Conservation (phyloP, 2,113 vertebrate species). For the Perca fluviatilis region DNA sequence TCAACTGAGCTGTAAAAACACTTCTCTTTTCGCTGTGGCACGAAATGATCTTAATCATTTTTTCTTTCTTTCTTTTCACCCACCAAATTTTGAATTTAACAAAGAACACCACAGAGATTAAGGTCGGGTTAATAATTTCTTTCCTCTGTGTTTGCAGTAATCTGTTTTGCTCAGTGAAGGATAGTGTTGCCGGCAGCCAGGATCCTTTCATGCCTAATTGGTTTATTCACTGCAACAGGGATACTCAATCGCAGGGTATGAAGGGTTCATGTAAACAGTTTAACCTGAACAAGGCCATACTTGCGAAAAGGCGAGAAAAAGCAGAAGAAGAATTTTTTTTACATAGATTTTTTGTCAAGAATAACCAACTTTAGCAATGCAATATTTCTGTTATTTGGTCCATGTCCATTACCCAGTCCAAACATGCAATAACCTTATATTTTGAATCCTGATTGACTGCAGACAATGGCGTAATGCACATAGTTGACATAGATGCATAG, state of each 20-base stretch:
- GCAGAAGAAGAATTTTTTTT: not conserved
- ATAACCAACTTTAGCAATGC: not conserved
- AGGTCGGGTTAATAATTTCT: slow-evolving; percentile 1
- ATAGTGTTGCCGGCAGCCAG: slow-evolving; percentile 4
- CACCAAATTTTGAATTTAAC: not conserved
- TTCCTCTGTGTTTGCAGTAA: not conserved
- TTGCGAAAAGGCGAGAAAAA: not conserved
- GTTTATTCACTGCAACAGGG: slow-evolving; percentile 23
- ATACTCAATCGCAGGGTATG: not conserved
- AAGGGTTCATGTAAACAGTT: slow-evolving; percentile 30
- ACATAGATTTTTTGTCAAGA: not conserved
- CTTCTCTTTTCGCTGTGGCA: not conserved
- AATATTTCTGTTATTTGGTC: not conserved
- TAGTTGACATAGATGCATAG: not conserved
- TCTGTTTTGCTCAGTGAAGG: slow-evolving; percentile 18
- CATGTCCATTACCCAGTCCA: not conserved
- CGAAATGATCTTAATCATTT: not conserved
- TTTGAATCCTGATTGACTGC: not conserved
- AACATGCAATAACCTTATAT: not conserved
- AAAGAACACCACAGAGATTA: slow-evolving; percentile 8
- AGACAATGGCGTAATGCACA: not conserved
- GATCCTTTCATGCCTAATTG: slow-evolving; percentile 36
- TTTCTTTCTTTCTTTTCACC: slow-evolving; percentile 6
- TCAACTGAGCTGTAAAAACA: not conserved
- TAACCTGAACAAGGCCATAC: slow-evolving; percentile 22